These are phyloP conservation scores for Drosophila atripex DNA, from an alignment of 2,888 invertebrate species.

Conservation along the genomic window DNA sequence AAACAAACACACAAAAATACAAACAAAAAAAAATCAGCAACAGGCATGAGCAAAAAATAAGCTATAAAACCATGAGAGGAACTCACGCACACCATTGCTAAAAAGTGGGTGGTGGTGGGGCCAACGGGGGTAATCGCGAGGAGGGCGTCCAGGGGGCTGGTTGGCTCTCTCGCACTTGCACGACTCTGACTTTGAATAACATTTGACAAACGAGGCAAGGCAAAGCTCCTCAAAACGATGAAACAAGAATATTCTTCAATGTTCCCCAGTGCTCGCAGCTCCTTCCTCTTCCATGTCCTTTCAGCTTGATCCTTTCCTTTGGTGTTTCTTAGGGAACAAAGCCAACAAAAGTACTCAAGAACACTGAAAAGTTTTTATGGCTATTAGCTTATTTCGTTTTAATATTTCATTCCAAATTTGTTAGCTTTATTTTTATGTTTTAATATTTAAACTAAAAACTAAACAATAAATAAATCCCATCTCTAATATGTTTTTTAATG, in stretches of 20 bases:
- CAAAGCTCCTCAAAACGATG: slow-evolving; percentile 1
- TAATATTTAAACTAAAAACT: background rate
- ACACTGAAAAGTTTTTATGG: background rate
- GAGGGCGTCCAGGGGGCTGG: slow-evolving; percentile 47
- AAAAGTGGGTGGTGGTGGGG: slow-evolving; percentile 33
- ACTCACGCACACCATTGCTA: slow-evolving; percentile 31
- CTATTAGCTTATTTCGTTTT: background rate
- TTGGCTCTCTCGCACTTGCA: slow-evolving; percentile 51
- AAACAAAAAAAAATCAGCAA: background rate
- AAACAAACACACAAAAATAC: slow-evolving; percentile 38
- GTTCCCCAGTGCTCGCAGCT: background rate
- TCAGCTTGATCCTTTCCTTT: background rate
- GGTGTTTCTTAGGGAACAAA: no score
- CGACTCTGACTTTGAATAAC: slow-evolving; percentile 82
- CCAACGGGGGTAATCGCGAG: background rate
- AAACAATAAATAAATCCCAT: background rate
- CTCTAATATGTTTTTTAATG: slow-evolving; percentile 21
- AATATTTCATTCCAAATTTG: background rate
- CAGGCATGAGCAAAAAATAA: slow-evolving; percentile 6
- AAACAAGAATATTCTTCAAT: background rate
- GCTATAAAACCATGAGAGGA: slow-evolving; percentile 14
- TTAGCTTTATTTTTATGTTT: background rate
- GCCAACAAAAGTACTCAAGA: background rate
- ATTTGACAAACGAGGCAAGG: slow-evolving; percentile 68
- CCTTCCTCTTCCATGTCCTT: background rate